A percentile compares a stretch with the other conserved stretches of the same genome.
These are phyloP conservation scores for Drosophila ambigua DNA, from an alignment of 1,140 invertebrate genomes.

Conservation along the genomic window DNA sequence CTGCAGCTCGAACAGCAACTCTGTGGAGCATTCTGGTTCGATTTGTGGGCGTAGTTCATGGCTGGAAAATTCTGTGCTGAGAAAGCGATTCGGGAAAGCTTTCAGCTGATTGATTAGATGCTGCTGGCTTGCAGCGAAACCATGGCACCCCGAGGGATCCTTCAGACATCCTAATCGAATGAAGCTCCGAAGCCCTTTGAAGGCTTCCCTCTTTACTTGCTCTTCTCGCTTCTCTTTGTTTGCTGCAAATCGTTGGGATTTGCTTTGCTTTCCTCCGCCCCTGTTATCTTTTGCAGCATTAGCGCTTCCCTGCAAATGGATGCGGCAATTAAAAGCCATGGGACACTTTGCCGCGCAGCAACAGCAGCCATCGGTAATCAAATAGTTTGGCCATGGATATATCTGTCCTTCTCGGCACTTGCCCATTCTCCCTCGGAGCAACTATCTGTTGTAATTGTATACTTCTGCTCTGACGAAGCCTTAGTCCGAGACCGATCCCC, in stretches of 20 bases:
- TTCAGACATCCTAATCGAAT: neutral
- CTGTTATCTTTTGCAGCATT: slow-evolving; percentile 22
- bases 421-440: neutral
- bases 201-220: neutral
- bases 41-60: neutral
- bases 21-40: slow-evolving; percentile 7
- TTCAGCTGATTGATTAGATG: slow-evolving; percentile 33
- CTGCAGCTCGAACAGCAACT: neutral
- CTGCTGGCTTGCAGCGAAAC: neutral
- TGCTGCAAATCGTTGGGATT: slow-evolving; percentile 9
- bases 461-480: slow-evolving; percentile 41
- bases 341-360: neutral
- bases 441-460: slow-evolving; percentile 58
- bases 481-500: slow-evolving; percentile 6
- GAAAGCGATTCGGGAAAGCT: slow-evolving; percentile 7
- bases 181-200: neutral
- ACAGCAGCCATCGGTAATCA: slow-evolving; percentile 71
- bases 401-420: neutral
- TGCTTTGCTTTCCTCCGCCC: neutral
- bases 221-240: neutral
- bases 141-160: neutral
- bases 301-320: slow-evolving; percentile 50
- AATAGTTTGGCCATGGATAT: slow-evolving; percentile 53
- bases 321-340: slow-evolving; percentile 53
- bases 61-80: neutral